phyloP scores from a whole-genome alignment of 2,113 vertebrate species.

The Australoheros scitulus region DNA sequence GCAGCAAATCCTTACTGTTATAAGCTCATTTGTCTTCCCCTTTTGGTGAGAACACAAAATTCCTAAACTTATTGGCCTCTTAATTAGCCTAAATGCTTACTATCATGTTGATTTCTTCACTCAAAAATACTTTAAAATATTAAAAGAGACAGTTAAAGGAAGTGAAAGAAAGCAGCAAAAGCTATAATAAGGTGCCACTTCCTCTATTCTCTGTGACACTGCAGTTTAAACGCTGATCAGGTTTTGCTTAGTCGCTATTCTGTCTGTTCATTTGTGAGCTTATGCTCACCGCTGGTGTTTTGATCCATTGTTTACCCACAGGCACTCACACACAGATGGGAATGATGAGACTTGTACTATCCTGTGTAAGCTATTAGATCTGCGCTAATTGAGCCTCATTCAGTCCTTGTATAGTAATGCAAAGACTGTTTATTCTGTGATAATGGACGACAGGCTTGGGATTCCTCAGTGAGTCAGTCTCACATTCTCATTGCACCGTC shows the following conservation, averaged over 20 bases:
- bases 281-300: constrained; percentile 47
- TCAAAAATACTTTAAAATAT: background rate
- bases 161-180: background rate
- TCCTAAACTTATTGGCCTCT: background rate
- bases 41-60: background rate
- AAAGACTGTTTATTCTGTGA: background rate
- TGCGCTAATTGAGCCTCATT: constrained; percentile 20
- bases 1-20: background rate
- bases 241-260: constrained; percentile 30
- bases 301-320: constrained; percentile 49
- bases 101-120: background rate
- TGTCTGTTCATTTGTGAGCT: constrained; percentile 12
- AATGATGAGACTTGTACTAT: constrained; percentile 34
- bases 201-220: background rate
- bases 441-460: background rate
- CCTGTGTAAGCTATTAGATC: constrained; percentile 1
- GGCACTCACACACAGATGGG: constrained; percentile 26
- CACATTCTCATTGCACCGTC: constrained; percentile 9
- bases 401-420: background rate
- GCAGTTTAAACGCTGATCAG: background rate
- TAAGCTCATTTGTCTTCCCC: accelerated
- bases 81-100: background rate
- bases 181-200: background rate
- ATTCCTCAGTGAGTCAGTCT: constrained; percentile 21
- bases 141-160: background rate